These are phyloP conservation scores for Sebastes fasciatus DNA, from an alignment of 2,113 vertebrate species.

Conservation along the genomic window DNA sequence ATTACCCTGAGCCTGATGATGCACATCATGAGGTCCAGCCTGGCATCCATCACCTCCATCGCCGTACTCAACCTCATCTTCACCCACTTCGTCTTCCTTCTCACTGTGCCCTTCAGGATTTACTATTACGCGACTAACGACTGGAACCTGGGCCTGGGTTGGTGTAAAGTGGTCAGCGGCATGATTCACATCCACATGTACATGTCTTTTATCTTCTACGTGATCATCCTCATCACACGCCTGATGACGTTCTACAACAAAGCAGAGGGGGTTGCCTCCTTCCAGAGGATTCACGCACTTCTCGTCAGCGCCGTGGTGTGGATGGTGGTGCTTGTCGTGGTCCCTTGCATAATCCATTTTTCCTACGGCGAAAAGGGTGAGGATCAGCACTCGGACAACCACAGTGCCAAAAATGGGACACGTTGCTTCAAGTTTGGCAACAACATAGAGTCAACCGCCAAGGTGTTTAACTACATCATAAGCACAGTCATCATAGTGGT, in stretches of 20 bases:
- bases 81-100: constrained; percentile 88
- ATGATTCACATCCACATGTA: constrained; percentile 96
- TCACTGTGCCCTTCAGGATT: constrained; percentile 92
- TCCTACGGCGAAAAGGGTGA: constrained; percentile 73
- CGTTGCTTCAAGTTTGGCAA: constrained; percentile 88
- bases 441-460: background rate
- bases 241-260: constrained; percentile 86
- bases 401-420: fast-evolving
- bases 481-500: constrained; percentile 71
- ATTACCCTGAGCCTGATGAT: constrained; percentile 83
- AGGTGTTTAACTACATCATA: constrained; percentile 83
- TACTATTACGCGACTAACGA: constrained; percentile 77
- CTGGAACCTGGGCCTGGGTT: constrained; percentile 73
- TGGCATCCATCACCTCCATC: constrained; percentile 87
- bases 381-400: fast-evolving
- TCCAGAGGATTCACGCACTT: constrained; percentile 85
- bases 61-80: constrained; percentile 90
- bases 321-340: constrained; percentile 78
- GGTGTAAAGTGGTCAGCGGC: constrained; percentile 88
- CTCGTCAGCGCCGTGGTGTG: constrained; percentile 83
- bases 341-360: constrained; percentile 67
- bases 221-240: constrained; percentile 87
- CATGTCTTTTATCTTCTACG: constrained; percentile 90
- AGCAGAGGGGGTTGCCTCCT: constrained; percentile 83
- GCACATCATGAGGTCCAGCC: constrained; percentile 86